These are phyloP conservation scores for Plutella xylostella DNA, from an alignment of 2,888 invertebrate genomes.

Conservation along the genomic window DNA sequence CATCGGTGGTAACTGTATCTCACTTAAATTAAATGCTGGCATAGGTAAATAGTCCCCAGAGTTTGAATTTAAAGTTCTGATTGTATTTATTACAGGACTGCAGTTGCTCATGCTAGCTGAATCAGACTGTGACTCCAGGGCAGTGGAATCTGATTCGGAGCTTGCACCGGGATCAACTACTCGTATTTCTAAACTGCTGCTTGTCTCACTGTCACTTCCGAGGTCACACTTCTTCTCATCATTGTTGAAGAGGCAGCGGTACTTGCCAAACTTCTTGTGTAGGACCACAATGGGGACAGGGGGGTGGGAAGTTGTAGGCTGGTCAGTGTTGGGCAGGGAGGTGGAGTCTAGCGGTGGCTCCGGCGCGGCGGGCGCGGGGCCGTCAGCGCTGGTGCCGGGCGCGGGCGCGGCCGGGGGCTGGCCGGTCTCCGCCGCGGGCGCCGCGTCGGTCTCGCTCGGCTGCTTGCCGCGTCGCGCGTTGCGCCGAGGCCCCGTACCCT, in stretches of 20 bases:
- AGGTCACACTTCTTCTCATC: conserved; percentile 55
- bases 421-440: conserved; percentile 19
- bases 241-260: conserved; percentile 58
- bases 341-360: neutral
- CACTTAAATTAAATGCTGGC: neutral
- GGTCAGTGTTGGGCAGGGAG: too few relatives aligned
- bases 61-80: conserved; percentile 23
- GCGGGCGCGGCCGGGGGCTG: conserved; percentile 20
- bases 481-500: conserved; percentile 36
- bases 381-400: conserved; percentile 16
- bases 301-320: neutral
- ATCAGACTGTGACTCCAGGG: conserved; percentile 45
- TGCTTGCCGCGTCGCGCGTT: conserved; percentile 51
- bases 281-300: conserved; percentile 41
- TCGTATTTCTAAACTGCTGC: conserved; percentile 55
- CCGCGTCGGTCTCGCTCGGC: conserved; percentile 22
- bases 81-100: conserved; percentile 34
- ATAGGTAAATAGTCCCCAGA: conserved; percentile 39
- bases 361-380: conserved; percentile 6
- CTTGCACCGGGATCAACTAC: conserved; percentile 52
- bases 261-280: conserved; percentile 71
- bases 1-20: conserved; percentile 10
- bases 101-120: conserved; percentile 34
- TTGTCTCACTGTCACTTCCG: conserved; percentile 64
- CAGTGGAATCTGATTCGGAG: conserved; percentile 61